Percentiles rank a stretch among this genome's conserved stretches.
phyloP scores from a whole-genome alignment of 2,888 invertebrate genomes.

The Tineola bisselliella region DNA sequence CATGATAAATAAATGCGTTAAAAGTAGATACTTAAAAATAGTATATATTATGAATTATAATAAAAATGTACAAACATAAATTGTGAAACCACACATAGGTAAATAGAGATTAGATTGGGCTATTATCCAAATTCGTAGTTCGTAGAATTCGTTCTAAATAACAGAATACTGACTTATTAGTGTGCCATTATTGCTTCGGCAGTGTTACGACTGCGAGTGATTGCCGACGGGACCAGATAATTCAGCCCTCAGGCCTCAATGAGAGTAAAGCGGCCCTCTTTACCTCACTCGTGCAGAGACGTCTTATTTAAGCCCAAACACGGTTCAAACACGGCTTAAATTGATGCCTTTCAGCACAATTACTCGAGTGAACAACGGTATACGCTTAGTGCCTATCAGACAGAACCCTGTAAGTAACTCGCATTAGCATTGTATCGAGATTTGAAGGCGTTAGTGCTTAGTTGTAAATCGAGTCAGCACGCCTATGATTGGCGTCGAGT shows the following conservation, averaged over 20 bases:
- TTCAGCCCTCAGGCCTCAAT: conserved; percentile 50
- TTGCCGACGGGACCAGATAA: conserved; percentile 33
- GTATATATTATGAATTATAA: no score
- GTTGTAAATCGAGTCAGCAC: conserved; percentile 10
- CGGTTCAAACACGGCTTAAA: conserved; percentile 51
- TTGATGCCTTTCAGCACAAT: conserved; percentile 62
- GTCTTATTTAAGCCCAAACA: conserved; percentile 62
- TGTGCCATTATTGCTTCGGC: background rate
- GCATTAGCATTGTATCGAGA: conserved; percentile 29
- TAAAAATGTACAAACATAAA: no score
- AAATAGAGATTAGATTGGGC: background rate
- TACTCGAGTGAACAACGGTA: conserved; percentile 38
- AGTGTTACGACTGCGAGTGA: background rate
- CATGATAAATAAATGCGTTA: no score
- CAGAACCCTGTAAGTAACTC: conserved; percentile 27
- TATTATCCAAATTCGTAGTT: background rate
- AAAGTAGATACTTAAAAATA: no score
- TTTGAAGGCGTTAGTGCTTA: conserved; percentile 10
- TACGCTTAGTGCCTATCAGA: conserved; percentile 49
- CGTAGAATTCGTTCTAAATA: background rate
- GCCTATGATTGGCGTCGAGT: background rate
- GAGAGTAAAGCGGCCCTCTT: conserved; percentile 61
- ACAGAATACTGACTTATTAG: conserved; percentile 5
- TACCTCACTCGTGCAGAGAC: conserved; percentile 50
- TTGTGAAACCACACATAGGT: no score